Conservation (phyloP, 1,140 invertebrate genomes). For the Delia radicum region DNA sequence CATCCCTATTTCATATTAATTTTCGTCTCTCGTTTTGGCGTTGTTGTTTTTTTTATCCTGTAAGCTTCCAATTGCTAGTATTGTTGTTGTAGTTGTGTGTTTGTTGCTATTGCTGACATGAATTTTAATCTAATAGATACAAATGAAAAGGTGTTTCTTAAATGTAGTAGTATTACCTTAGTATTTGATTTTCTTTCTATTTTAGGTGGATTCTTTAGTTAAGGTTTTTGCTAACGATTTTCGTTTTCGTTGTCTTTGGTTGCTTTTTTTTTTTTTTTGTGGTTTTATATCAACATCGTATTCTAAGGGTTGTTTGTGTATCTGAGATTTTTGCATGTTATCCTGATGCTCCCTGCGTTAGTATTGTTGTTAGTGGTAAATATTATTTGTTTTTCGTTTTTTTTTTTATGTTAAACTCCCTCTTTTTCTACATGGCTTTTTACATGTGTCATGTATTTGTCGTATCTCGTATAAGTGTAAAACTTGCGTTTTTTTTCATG, state of each 20-base stretch:
- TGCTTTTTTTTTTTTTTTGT: background rate
- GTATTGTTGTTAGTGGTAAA: background rate
- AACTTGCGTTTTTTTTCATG: slow-evolving; percentile 14
- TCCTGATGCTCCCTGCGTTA: background rate
- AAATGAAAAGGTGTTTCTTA: slow-evolving; percentile 52
- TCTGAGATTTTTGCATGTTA: slow-evolving; percentile 7
- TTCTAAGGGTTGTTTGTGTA: slow-evolving; percentile 19
- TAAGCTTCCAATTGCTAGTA: background rate
- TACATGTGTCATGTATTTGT: slow-evolving; percentile 24
- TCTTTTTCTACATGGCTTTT: background rate
- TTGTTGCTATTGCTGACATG: slow-evolving; percentile 39
- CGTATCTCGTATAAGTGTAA: slow-evolving; percentile 9
- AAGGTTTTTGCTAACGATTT: background rate
- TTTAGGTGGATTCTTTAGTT: background rate
- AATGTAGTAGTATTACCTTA: slow-evolving; percentile 30
- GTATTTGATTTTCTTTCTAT: background rate
- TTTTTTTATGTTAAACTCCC: background rate
- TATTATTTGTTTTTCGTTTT: background rate
- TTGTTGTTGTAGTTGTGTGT: background rate
- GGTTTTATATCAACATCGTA: background rate
- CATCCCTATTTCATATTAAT: background rate
- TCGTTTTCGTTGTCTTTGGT: background rate
- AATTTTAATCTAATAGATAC: slow-evolving; percentile 56
- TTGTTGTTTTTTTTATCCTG: background rate
- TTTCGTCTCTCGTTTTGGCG: background rate